Base-by-base conservation (phyloP, 2,888 invertebrate genomes). In the Erannis defoliaria region DNA sequence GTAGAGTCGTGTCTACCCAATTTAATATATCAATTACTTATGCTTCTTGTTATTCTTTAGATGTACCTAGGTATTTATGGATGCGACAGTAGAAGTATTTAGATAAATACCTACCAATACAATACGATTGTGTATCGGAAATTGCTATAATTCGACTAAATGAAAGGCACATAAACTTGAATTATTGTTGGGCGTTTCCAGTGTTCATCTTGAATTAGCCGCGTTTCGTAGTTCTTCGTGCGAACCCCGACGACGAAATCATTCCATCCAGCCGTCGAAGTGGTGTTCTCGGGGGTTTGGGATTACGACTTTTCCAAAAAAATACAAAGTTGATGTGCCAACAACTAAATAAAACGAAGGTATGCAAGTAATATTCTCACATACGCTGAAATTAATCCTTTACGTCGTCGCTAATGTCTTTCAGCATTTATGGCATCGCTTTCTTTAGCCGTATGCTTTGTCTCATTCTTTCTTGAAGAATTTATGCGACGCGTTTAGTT, bases 251-350 rank as follows among this genome's bases (percentile, higher is more conserved):
- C 91, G 92, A 90, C 90, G 88, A 93, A 92, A 90, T 91, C 90
- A 92, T 93, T 93, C 92, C 92, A 93, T 92, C 92, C 92, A 92
- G 92, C 90, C 92, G 91, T 93, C 90, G 92, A 90, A 90, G 92
- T 90, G 87, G 90, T 87, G 88, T 91, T 91, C 90, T 91, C 86
- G 88, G 90, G 90, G 92, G 91, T 88, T 90, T 90, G 86, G 88
- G 85, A 89, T 89, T 86, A 89, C 88, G 89, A 88, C 90, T 88
- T 87, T 89, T 80, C 84, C 85, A 84, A 86, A 90, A 86, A 89
- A 86, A 82, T 86, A 82, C 80, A 83, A 82, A 88, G 87, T 86
- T 83, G 82, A 86, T 89, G 92, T 93, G 93, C 92, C 93, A 93
- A 93, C 86, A 86, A 87, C 82, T 84, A 86, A 84, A 84, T 83